Evolutionary conservation across 2,888 invertebrate species (phyloP).

Genomic region (Matsumyia berberina): DNA sequence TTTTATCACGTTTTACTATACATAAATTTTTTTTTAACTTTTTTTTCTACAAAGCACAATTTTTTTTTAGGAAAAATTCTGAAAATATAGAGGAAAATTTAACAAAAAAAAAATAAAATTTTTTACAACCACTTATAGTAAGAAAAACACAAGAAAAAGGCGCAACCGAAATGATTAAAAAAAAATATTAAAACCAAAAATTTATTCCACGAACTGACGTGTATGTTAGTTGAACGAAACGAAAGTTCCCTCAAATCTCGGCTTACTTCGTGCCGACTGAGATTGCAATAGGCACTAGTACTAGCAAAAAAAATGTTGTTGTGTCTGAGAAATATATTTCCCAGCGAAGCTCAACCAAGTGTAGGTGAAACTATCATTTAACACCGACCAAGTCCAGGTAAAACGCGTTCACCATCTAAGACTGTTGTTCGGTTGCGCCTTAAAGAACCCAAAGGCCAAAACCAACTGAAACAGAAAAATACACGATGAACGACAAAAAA

Average conservation of each 20-base stretch:
- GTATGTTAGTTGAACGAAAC: slow-evolving; percentile 3
- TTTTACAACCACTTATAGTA: neutral
- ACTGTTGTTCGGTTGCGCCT: slow-evolving; percentile 68
- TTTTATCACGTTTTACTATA: slow-evolving; percentile 44
- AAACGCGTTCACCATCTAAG: slow-evolving; percentile 66
- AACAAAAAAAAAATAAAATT: neutral
- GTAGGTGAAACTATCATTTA: slow-evolving; percentile 53
- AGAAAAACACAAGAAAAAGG: slow-evolving; percentile 12
- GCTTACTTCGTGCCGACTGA: slow-evolving; percentile 5
- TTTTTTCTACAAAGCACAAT: slow-evolving; percentile 25
- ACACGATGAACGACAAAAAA: slow-evolving; percentile 47
- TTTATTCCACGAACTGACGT: neutral
- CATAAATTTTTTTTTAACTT: slow-evolving; percentile 2
- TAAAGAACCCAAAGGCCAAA: slow-evolving; percentile 70
- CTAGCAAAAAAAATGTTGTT: slow-evolving; percentile 12
- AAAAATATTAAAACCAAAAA: neutral
- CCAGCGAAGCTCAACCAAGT: slow-evolving; percentile 33
- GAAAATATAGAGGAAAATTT: slow-evolving; percentile 27
- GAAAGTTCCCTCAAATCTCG: slow-evolving; percentile 31
- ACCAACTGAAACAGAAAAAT: slow-evolving; percentile 64
- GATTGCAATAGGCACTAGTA: neutral
- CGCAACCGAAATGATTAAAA: slow-evolving; percentile 3
- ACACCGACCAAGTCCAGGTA: slow-evolving; percentile 58
- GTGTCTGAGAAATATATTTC: neutral
- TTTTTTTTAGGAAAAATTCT: slow-evolving; percentile 44